Base-by-base conservation (phyloP, 2,113 vertebrate species). In the Lagopus muta region DNA sequence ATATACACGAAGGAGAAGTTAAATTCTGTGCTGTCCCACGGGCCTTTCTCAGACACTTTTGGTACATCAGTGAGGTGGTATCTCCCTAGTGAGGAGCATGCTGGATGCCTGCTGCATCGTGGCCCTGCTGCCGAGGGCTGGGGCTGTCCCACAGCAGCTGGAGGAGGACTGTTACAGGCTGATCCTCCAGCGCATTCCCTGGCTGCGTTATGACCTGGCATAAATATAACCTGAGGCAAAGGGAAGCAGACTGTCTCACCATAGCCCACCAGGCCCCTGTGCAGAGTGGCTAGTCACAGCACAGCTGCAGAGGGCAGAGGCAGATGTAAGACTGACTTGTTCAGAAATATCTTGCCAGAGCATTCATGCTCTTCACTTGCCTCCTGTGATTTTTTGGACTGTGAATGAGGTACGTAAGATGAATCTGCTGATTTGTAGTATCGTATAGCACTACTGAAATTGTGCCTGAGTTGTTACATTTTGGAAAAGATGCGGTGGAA, bases 121-220 rank as follows among this genome's bases (percentile, higher is more conserved):
- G 22, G 6, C 11, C 1, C 0, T 32, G 10, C 67, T 76, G 34
- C 47, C 7, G 2, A 20, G 71, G 21, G 7, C 42, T 58, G 71
- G 32, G 43, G 6, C 27, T 83, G 40, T 8, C 16, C 65, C 22
- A 25, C 54, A 15, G 16, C 52, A 54, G 52, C 52, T 0, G 3
- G 40, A 47, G n/a, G 58, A 18, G 20, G 13, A 9, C 17, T 54
- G 2, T 25, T 18, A 30, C 36, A 57, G 30, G 2, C 18, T 28
- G 5, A 0, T 18, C 32, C 11, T 70, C 17, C 30, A n/a, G 52
- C 10, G 7, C 10, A 0, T 58, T 28, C 7, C 8, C 18, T 43
- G 62, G 13, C 8, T 40, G 16, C 25, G 38, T 58, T 40, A 36
- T 22, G 5, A 47, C 17, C 1, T 21, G 50, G 25, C 6, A 50